Evolutionary conservation across 64 coral and sea anemone species (phyloP).

Genomic region (Orbicella faveolata): DNA sequence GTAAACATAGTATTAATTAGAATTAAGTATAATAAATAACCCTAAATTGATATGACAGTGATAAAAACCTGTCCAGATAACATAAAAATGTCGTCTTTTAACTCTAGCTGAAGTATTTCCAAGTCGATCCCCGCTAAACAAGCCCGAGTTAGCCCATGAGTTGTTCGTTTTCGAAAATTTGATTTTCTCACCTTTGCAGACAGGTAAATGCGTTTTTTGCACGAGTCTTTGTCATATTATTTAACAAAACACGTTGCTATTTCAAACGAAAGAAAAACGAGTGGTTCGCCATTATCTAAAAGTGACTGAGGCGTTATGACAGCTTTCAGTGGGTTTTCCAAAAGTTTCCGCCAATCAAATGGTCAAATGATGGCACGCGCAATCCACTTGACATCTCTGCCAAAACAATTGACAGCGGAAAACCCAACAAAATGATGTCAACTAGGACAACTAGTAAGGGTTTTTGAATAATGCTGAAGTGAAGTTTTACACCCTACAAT

Average conservation of each 20-base stretch:
- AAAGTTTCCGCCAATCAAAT: background rate
- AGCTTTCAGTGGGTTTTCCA: too few relatives aligned
- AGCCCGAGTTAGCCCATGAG: background rate
- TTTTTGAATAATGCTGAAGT: too few relatives aligned
- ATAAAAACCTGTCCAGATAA: background rate
- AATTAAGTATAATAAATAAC: constrained; percentile 24
- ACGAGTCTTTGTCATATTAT: too few relatives aligned
- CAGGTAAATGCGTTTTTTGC: too few relatives aligned
- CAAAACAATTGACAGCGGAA: background rate
- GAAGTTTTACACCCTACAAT: too few relatives aligned
- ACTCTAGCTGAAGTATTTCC: background rate
- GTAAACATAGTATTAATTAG: background rate
- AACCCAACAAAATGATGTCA: background rate
- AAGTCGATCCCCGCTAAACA: background rate
- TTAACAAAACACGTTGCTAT: too few relatives aligned
- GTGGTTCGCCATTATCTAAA: too few relatives aligned
- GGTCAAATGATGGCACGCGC: background rate
- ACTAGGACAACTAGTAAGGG: too few relatives aligned
- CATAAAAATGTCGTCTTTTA: too few relatives aligned
- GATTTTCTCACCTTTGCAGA: background rate
- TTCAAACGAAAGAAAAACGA: too few relatives aligned
- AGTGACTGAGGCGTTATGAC: too few relatives aligned
- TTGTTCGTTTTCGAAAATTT: background rate
- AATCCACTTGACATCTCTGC: background rate
- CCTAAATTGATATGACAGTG: background rate